These are phyloP conservation scores for Panurus biarmicus DNA, from an alignment of 2,113 vertebrate genomes.

Conservation along the genomic window DNA sequence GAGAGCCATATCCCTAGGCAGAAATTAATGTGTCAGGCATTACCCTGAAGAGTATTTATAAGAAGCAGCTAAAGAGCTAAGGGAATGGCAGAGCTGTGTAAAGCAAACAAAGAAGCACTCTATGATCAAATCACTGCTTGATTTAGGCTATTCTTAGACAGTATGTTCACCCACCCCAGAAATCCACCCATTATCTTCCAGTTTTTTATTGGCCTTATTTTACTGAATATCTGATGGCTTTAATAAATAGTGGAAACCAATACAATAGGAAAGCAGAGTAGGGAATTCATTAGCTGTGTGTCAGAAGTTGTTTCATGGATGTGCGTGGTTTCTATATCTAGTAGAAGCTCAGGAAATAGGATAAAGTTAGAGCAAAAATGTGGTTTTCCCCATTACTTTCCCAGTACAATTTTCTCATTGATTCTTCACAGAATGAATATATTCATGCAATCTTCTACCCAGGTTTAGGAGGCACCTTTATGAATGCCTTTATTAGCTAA, in stretches of 20 bases:
- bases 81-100: background rate
- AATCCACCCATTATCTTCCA: background rate
- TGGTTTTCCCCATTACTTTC: background rate
- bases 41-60: slow-evolving; percentile 4
- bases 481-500: background rate
- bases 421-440: slow-evolving; percentile 6
- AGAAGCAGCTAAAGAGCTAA: slow-evolving; percentile 15
- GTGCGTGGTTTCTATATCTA: background rate
- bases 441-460: background rate
- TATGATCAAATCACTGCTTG: background rate
- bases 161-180: background rate
- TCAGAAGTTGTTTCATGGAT: background rate
- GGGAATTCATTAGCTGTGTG: background rate
- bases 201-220: background rate
- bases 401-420: background rate
- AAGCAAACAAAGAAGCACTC: background rate
- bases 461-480: background rate
- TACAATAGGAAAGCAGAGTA: background rate
- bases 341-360: background rate
- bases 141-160: background rate
- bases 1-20: background rate
- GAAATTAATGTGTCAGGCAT: slow-evolving; percentile 4
- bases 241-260: background rate
- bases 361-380: background rate
- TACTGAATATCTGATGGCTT: slow-evolving; percentile 1